A percentile compares a stretch with the other conserved stretches of the same genome.
phyloP scores from a whole-genome alignment of 2,888 invertebrate genomes.

The Agriopis aurantiaria region DNA sequence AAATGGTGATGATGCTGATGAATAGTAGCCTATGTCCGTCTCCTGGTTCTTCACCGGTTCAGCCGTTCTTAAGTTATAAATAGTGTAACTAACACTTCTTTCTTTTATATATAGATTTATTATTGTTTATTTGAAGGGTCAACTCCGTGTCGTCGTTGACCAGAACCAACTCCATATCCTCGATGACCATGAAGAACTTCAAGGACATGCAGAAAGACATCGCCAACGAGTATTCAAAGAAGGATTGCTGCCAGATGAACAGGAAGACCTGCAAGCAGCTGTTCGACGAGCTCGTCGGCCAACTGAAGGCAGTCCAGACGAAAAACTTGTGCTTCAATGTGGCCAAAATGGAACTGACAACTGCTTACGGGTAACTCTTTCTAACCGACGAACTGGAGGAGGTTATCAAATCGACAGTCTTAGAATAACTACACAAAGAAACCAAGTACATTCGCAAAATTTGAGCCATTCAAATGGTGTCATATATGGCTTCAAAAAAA shows the following conservation, averaged over 20 bases:
- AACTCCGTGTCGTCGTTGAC: not conserved
- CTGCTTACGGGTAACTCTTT: slow-evolving; percentile 68
- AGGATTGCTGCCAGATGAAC: slow-evolving; percentile 67
- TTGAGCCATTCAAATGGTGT: too few relatives aligned
- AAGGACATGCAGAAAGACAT: slow-evolving; percentile 77
- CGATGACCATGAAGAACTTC: slow-evolving; percentile 71
- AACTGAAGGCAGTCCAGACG: slow-evolving; percentile 58
- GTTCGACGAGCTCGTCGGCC: slow-evolving; percentile 63
- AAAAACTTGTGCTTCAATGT: slow-evolving; percentile 65
- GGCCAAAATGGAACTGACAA: slow-evolving; percentile 65
- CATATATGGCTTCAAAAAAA: too few relatives aligned
- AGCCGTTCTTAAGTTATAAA: too few relatives aligned
- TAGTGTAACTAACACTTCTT: too few relatives aligned
- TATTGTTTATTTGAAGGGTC: not conserved
- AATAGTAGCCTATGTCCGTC: too few relatives aligned
- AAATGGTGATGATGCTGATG: too few relatives aligned
- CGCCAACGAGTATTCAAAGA: slow-evolving; percentile 62
- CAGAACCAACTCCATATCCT: slow-evolving; percentile 51
- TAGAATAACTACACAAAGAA: too few relatives aligned
- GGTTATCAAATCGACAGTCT: too few relatives aligned
- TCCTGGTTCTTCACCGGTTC: too few relatives aligned
- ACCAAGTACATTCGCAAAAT: too few relatives aligned
- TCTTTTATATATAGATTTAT: too few relatives aligned
- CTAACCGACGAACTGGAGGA: too few relatives aligned
- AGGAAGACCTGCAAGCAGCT: slow-evolving; percentile 64